Evolutionary conservation across 1,140 invertebrate species (phyloP).

Genomic region (Neomicropteryx cornuta): DNA sequence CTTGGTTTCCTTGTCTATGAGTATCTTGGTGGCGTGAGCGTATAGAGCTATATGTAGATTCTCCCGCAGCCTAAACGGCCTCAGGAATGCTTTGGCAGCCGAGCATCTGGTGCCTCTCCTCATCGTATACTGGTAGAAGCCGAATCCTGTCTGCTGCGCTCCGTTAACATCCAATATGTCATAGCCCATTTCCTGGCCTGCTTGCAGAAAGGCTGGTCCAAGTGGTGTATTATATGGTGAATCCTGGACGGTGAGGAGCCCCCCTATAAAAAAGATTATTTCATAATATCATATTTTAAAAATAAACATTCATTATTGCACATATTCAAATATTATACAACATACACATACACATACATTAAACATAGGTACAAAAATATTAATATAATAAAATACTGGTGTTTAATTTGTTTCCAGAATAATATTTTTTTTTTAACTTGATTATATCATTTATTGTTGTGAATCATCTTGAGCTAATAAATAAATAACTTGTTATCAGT

Average conservation of each 20-base stretch:
- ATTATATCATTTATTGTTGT: too few relatives aligned
- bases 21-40: conserved; percentile 62
- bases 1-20: conserved; percentile 59
- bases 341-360: too few relatives aligned
- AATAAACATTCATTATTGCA: too few relatives aligned
- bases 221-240: conserved; percentile 69
- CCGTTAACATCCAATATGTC: conserved; percentile 69
- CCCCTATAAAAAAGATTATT: conserved; percentile 43
- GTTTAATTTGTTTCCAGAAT: too few relatives aligned
- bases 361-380: too few relatives aligned
- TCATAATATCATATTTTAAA: too few relatives aligned
- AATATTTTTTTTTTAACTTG: too few relatives aligned
- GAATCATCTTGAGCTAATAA: too few relatives aligned
- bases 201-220: conserved; percentile 73
- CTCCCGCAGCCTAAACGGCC: conserved; percentile 56
- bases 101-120: conserved; percentile 64
- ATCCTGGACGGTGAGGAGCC: conserved; percentile 71
- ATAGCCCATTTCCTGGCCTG: conserved; percentile 84
- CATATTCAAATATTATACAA: too few relatives aligned
- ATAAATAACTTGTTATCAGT: too few relatives aligned
- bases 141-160: conserved; percentile 69
- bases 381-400: too few relatives aligned
- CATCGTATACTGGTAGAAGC: conserved; percentile 74
- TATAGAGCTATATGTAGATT: conserved; percentile 68
- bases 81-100: conserved; percentile 67